Percentiles rank a stretch among this genome's conserved stretches.
phyloP scores from a whole-genome alignment of 1,140 invertebrate species.

The Atta colombica region DNA sequence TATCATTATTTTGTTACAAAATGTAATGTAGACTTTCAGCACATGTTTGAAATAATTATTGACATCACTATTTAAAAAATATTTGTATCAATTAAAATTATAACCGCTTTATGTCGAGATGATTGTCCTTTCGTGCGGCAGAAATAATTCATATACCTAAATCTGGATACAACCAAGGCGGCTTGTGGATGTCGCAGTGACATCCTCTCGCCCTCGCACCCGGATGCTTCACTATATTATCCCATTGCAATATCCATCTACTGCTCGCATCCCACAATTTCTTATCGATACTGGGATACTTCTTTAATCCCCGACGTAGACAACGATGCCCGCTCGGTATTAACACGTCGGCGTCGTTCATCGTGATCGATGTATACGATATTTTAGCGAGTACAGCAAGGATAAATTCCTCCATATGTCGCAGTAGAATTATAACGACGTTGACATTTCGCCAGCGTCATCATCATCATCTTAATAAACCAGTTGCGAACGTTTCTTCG shows the following conservation, averaged over 20 bases:
- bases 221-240: conserved; percentile 87
- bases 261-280: conserved; percentile 86
- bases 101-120: background rate
- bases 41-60: background rate
- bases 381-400: conserved; percentile 1
- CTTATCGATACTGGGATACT: conserved; percentile 85
- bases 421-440: conserved; percentile 12
- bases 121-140: background rate
- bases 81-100: background rate
- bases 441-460: conserved; percentile 38
- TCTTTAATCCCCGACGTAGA: conserved; percentile 81
- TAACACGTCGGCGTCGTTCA: conserved; percentile 77
- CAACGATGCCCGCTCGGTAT: conserved; percentile 80
- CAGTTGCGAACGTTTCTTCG: background rate
- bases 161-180: conserved; percentile 83
- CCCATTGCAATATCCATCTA: conserved; percentile 87
- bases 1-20: background rate
- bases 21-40: background rate
- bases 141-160: conserved; percentile 80
- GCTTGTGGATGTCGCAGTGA: conserved; percentile 85
- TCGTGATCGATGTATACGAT: conserved; percentile 42
- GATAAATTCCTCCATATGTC: conserved; percentile 33
- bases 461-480: conserved; percentile 49
- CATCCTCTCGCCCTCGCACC: conserved; percentile 85
- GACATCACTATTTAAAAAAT: background rate